Evolutionary conservation across 2,797 vertebrate species (phyloP).

Genomic region (Pipistrellus pipistrellus): DNA sequence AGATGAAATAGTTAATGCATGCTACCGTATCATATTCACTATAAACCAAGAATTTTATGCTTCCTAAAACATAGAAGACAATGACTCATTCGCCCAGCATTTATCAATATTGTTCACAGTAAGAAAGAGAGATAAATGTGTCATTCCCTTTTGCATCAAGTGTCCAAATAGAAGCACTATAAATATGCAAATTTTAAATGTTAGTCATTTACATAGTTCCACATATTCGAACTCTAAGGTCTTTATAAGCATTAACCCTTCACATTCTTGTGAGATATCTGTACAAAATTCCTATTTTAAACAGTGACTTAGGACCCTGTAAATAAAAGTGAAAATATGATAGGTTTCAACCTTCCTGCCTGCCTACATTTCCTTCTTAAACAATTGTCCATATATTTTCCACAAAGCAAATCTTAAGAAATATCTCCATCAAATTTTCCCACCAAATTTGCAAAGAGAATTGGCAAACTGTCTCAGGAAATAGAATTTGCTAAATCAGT

Average conservation of each 20-base stretch:
- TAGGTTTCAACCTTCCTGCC: conserved; percentile 23
- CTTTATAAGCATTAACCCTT: conserved; percentile 56
- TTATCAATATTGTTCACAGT: conserved; percentile 51
- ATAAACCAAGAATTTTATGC: conserved; percentile 42
- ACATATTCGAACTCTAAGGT: neutral
- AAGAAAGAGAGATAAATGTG: conserved; percentile 42
- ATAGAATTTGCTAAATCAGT: conserved; percentile 17
- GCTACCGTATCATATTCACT: neutral
- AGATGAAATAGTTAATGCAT: conserved; percentile 14
- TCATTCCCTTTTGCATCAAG: conserved; percentile 37
- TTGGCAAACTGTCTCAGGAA: conserved; percentile 58
- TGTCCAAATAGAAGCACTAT: conserved; percentile 28
- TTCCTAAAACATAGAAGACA: conserved; percentile 63
- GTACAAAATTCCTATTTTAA: conserved; percentile 59
- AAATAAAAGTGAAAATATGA: conserved; percentile 62
- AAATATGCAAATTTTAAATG: conserved; percentile 48
- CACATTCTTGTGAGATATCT: conserved; percentile 40
- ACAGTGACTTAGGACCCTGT: conserved; percentile 32
- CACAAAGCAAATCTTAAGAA: conserved; percentile 58
- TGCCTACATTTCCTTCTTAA: conserved; percentile 52
- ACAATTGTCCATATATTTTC: conserved; percentile 56
- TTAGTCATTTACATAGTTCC: conserved; percentile 38
- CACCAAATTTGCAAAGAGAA: conserved; percentile 10
- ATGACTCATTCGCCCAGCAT: conserved; percentile 31
- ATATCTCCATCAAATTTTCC: conserved; percentile 53